Evolutionary conservation across 2,113 vertebrate species (phyloP), one percentile per base, ranked within the genome.

Genomic region (Syngnathus typhle): DNA sequence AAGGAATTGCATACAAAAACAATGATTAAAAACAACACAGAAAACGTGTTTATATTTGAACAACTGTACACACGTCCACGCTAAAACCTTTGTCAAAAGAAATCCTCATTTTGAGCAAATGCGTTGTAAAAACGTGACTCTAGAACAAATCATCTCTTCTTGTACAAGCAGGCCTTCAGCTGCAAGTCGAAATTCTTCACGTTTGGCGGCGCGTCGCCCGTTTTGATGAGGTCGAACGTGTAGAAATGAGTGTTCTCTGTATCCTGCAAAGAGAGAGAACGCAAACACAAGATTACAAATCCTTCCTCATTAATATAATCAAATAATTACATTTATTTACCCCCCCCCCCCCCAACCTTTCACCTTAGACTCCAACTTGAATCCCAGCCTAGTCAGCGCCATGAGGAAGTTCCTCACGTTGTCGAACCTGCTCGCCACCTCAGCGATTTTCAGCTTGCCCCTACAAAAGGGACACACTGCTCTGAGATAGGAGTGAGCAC

Each of bases 391-490:
- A 4, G 84, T 70, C 81, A 98, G 78, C 0, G 89, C 90, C 0
- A 71, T 82, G 51, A 89, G 0, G 67, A 98, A 98, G 68, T 49
- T 78, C 1, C 78, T 81, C 27, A 88, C 74, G 58, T 95, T 91
- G 47, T 92, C 91, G 19, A 98, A 98, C 61, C 96, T 91, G 61
- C 96, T 98, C 39, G 94, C 92, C 56, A 98, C 95, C 75, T 99
- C 96, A 0, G 95, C 95, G 62, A 99, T 90, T 89, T 96, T 91
- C 67, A 98, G 88, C 6, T 93, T 80, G 10, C 95, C 96, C 67
- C 96, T 98, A 18, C 18, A 58, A 32, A 67, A 70, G 4, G 39
- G 9, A 18, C 1, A 60, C 2, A 41, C 44, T 46, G 44, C 11
- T 13, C 44, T 46, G 44, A 47, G 44, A 47, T 47, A 18, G 15